A percentile compares a stretch with the other conserved stretches of the same genome.
These are phyloP conservation scores for Corapipo altera DNA, from an alignment of 2,113 vertebrate species.

Conservation along the genomic window DNA sequence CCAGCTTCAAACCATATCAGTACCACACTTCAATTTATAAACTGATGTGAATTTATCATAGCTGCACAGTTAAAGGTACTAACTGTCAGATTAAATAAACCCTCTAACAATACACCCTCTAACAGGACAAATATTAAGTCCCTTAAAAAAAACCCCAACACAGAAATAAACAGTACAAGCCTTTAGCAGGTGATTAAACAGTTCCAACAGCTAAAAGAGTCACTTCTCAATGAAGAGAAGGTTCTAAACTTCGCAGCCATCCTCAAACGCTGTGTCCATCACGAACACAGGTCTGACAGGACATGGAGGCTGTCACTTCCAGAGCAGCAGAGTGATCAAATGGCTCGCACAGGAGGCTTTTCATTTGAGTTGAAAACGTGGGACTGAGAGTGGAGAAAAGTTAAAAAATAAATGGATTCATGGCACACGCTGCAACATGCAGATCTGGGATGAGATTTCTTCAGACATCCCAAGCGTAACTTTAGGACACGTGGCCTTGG, in stretches of 20 bases:
- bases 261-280: not conserved
- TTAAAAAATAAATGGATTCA: not conserved
- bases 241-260: not conserved
- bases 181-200: not conserved
- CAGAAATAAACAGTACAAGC: not conserved
- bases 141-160: not conserved
- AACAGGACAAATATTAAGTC: not conserved
- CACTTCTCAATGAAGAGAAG: not conserved
- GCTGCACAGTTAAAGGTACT: not conserved
- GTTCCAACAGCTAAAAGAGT: not conserved
- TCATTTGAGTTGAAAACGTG: not conserved
- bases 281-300: not conserved
- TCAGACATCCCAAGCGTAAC: not conserved
- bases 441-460: not conserved
- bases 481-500: not conserved
- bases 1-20: too few relatives aligned
- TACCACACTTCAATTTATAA: not conserved
- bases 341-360: not conserved
- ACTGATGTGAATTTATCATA: not conserved
- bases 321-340: not conserved
- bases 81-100: conserved; percentile 14
- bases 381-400: not conserved
- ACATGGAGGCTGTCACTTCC: not conserved
- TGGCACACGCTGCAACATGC: not conserved
- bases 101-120: not conserved